phyloP scores from a whole-genome alignment of 2,113 vertebrate genomes.

The Xenopus tropicalis region DNA sequence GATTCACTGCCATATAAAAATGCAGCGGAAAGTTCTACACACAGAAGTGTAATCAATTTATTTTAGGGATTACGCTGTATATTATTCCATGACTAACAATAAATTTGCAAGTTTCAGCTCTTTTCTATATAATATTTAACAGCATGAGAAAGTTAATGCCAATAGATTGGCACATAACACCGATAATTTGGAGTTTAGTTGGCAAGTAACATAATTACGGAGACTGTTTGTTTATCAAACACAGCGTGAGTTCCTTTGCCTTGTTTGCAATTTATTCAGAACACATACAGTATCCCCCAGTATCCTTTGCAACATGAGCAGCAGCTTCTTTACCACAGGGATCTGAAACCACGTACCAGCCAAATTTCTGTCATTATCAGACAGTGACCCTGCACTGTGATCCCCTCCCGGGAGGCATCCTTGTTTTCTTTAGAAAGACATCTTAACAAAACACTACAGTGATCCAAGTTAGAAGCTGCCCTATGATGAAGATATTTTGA shows the following conservation, averaged over 20 bases:
- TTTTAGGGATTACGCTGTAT: too few species aligned
- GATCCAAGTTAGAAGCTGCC: slow-evolving; percentile 22
- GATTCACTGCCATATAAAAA: too few species aligned
- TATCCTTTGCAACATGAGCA: slow-evolving; percentile 23
- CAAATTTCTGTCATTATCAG: slow-evolving; percentile 41
- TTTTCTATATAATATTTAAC: slow-evolving; percentile 14
- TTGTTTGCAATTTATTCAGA: slow-evolving; percentile 17
- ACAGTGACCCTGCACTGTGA: slow-evolving; percentile 33
- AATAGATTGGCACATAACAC: neutral
- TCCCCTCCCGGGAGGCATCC: slow-evolving; percentile 17
- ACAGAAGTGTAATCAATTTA: neutral
- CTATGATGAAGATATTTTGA: slow-evolving; percentile 18
- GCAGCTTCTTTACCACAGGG: slow-evolving; percentile 14
- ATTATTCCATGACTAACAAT: too few species aligned
- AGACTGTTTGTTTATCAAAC: slow-evolving; percentile 7
- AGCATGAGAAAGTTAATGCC: neutral
- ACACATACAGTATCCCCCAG: slow-evolving; percentile 8
- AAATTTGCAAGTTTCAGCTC: neutral
- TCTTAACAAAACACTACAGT: slow-evolving; percentile 32
- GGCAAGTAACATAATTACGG: slow-evolving; percentile 14
- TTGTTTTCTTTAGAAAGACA: slow-evolving; percentile 32
- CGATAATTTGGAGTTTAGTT: slow-evolving; percentile 7
- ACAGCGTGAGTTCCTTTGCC: neutral
- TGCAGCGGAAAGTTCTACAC: too few species aligned
- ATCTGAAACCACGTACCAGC: slow-evolving; percentile 18